phyloP scores from a whole-genome alignment of 2,113 vertebrate species.

The Proterorhinus semilunaris region DNA sequence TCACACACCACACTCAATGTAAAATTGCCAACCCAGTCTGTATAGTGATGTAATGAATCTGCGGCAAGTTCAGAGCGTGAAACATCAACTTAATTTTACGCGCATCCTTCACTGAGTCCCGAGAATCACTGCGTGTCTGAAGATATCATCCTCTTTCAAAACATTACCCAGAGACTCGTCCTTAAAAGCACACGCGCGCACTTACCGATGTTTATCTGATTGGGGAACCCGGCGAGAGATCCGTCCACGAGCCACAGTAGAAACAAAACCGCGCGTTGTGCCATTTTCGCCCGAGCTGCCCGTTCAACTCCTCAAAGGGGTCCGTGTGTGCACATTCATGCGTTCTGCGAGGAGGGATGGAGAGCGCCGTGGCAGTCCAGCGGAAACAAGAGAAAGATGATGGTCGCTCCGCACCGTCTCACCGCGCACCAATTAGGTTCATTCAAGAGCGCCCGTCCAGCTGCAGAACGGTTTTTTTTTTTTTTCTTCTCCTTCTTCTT shows the following conservation, averaged over 20 bases:
- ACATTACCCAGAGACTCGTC: background rate
- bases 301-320: constrained; percentile 82
- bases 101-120: background rate
- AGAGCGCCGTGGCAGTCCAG: constrained; percentile 74
- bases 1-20: background rate
- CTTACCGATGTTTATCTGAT: constrained; percentile 98
- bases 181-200: constrained; percentile 13
- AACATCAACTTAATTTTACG: constrained; percentile 1
- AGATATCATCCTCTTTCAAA: background rate
- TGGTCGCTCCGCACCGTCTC: constrained; percentile 52
- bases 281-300: constrained; percentile 86
- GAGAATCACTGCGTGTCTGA: background rate
- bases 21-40: too few relatives aligned
- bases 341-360: constrained; percentile 60
- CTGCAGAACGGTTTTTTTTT: constrained; percentile 63
- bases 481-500: background rate
- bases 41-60: too few relatives aligned
- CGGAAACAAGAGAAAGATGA: constrained; percentile 57
- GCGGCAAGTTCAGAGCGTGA: too few relatives aligned
- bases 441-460: constrained; percentile 72
- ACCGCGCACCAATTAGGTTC: constrained; percentile 79
- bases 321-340: constrained; percentile 81
- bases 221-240: constrained; percentile 89
- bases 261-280: constrained; percentile 83
- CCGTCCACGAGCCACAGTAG: constrained; percentile 85